phyloP scores from a whole-genome alignment of 2,113 vertebrate genomes.

The Nibea coibor region DNA sequence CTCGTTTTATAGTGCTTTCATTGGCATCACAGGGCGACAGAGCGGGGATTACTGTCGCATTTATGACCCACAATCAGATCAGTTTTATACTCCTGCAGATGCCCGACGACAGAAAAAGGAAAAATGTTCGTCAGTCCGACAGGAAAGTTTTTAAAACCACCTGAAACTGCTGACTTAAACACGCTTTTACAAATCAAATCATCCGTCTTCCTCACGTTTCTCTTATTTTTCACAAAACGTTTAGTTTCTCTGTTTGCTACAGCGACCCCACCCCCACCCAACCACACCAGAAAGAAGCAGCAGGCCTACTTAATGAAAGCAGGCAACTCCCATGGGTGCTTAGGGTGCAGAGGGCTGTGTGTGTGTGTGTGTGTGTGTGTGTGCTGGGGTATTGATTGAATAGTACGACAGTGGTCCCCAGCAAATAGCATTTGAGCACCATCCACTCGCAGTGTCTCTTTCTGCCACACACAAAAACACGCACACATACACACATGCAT shows the following conservation, averaged over 20 bases:
- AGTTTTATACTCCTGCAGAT: neutral
- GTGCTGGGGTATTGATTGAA: slow-evolving; percentile 64
- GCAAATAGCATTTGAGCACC: slow-evolving; percentile 52
- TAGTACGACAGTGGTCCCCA: slow-evolving; percentile 62
- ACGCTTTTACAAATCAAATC: neutral
- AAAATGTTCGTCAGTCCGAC: neutral
- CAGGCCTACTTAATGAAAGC: slow-evolving; percentile 72
- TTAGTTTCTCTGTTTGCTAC: neutral
- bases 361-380: slow-evolving; percentile 31
- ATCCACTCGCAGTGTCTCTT: slow-evolving; percentile 35
- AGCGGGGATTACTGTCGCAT: no score
- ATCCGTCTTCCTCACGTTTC: slow-evolving; percentile 30
- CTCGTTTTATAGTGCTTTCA: neutral
- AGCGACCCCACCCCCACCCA: slow-evolving; percentile 27
- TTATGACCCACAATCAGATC: neutral
- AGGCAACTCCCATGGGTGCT: slow-evolving; percentile 63
- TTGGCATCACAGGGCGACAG: neutral
- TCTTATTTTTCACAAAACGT: slow-evolving; percentile 24
- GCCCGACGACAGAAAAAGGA: neutral
- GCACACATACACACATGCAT: slow-evolving; percentile 34
- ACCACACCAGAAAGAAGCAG: slow-evolving; percentile 57
- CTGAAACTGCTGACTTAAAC: neutral
- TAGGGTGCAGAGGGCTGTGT: slow-evolving; percentile 36
- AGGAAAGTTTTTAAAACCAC: neutral
- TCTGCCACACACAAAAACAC: slow-evolving; percentile 12